Evolutionary conservation across 1,140 invertebrate genomes (phyloP).

Genomic region (Platorchestia sp.): DNA sequence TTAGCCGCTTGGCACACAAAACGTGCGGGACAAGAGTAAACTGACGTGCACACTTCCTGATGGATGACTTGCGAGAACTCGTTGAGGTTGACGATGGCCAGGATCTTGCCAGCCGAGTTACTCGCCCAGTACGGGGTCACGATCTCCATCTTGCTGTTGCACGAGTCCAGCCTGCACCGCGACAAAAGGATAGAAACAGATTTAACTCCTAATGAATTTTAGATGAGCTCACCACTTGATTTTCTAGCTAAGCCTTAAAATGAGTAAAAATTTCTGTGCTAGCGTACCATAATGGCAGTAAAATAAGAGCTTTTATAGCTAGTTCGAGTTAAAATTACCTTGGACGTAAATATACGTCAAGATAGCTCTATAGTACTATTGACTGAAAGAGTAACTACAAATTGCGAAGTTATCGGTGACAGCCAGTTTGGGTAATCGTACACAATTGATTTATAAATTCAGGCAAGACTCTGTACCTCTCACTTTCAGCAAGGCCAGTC

Average conservation of each 20-base stretch:
- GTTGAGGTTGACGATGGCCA: slow-evolving; percentile 93
- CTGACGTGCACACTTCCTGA: slow-evolving; percentile 92
- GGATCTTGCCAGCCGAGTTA: slow-evolving; percentile 89
- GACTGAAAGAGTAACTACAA: not conserved
- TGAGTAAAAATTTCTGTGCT: not conserved
- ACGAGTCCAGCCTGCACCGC: slow-evolving; percentile 82
- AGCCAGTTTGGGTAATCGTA: not conserved
- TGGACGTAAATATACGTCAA: not conserved
- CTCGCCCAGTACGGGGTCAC: slow-evolving; percentile 94
- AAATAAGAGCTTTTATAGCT: not conserved
- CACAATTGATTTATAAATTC: not conserved
- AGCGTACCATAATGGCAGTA: not conserved
- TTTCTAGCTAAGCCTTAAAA: not conserved
- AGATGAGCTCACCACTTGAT: not conserved
- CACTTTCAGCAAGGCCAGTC: not conserved
- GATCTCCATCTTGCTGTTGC: slow-evolving; percentile 92
- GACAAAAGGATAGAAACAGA: not conserved
- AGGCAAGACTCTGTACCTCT: not conserved
- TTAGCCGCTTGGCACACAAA: not conserved
- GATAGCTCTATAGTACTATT: not conserved
- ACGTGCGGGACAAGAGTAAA: not conserved
- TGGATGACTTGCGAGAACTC: slow-evolving; percentile 96
- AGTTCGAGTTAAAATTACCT: not conserved
- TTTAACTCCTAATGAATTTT: not conserved
- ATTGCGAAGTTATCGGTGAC: not conserved